Evolutionary conservation across 2,888 invertebrate species (phyloP).

Genomic region (Eilema griseolum): DNA sequence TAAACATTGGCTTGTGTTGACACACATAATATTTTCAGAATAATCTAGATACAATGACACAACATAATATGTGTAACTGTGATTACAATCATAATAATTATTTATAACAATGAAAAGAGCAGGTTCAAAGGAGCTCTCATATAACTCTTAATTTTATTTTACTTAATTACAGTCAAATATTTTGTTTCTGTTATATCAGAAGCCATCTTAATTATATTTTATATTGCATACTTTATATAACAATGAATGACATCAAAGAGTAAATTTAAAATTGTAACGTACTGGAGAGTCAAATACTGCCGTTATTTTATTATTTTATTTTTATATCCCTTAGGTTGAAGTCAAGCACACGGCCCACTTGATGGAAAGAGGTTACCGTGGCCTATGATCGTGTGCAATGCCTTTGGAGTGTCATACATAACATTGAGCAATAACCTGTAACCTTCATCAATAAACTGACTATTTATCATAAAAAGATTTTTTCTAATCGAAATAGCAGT

Average conservation of each 20-base stretch:
- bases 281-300: background rate
- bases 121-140: background rate
- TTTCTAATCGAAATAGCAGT: no score
- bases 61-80: background rate
- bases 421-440: no score
- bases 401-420: no score
- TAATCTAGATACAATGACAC: background rate
- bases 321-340: no score
- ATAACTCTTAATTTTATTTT: background rate
- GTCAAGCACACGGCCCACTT: no score
- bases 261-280: background rate
- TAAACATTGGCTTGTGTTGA: background rate
- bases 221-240: background rate
- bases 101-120: conserved; percentile 1
- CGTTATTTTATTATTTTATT: background rate
- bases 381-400: no score
- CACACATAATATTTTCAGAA: background rate
- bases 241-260: background rate
- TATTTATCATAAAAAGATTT: no score
- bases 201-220: background rate
- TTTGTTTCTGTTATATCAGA: background rate
- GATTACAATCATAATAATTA: background rate
- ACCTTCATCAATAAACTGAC: no score
- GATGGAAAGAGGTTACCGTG: no score
- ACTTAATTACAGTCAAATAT: no score